These are phyloP conservation scores for Phoeniculus purpureus DNA, from an alignment of 2,797 vertebrate genomes.

Conservation along the genomic window DNA sequence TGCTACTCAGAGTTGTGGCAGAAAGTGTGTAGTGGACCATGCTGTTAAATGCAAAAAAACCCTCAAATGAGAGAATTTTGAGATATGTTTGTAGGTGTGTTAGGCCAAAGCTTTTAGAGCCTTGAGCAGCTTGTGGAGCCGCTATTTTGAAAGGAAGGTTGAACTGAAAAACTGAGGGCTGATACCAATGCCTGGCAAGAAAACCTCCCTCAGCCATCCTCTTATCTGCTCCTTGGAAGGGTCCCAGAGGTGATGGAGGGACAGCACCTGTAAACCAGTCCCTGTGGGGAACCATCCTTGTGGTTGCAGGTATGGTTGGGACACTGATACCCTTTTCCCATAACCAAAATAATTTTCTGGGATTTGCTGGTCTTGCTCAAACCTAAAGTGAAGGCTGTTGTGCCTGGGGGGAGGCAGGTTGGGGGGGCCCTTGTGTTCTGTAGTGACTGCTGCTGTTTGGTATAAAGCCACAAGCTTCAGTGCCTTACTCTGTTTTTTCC, in stretches of 20 bases:
- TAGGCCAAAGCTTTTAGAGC: not conserved
- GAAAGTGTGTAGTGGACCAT: not conserved
- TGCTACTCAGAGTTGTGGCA: not conserved
- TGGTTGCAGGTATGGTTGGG: not conserved
- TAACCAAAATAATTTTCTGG: not conserved
- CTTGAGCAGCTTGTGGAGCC: not conserved
- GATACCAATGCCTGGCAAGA: not conserved
- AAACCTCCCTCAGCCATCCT: not conserved
- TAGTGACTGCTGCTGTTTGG: not conserved
- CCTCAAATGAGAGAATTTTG: not conserved
- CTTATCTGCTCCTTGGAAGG: not conserved
- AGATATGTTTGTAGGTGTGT: not conserved
- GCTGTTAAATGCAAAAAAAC: not conserved
- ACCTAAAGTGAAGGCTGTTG: not conserved
- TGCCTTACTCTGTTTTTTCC: not conserved
- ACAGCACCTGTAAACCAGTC: fast-evolving
- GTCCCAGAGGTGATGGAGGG: not conserved
- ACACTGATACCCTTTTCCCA: fast-evolving
- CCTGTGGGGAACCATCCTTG: fast-evolving
- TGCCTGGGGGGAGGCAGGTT: too few relatives aligned
- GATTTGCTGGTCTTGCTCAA: not conserved
- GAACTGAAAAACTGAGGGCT: not conserved
- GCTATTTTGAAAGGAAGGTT: constrained; percentile 26
- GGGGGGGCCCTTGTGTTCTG: not conserved
- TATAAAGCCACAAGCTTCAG: not conserved